Evolutionary conservation across 2,113 vertebrate species (phyloP), one percentile per base, ranked within the genome.

Genomic region (Porphyrio hochstetteri): DNA sequence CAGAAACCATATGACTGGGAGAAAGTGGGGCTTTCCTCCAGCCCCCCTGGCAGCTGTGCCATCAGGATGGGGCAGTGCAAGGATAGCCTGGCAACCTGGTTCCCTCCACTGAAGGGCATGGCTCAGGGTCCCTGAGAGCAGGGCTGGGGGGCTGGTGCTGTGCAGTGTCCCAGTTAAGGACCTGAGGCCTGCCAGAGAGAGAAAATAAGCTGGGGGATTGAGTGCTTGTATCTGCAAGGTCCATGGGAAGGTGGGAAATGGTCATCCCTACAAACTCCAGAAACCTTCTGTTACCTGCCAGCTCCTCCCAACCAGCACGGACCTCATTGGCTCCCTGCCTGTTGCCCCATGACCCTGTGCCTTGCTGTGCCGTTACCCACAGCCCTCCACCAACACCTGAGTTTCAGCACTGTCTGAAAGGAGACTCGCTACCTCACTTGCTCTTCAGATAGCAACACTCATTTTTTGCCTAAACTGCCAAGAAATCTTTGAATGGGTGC

Each of bases 191-290:
- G 24, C 14, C 16, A 40, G 13, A n/a, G 44, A 27, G 17, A 55
- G 1, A 42, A 61, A 63, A 71, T 19, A 44, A 55, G 3, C 18
- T 12, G 75, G 15, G 14, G 71, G 19, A 40, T 23, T 15, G 5
- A 28, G 46, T 0, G 0, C 25, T 2, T 10, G 36, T 1, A 3
- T 12, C 40, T n/a, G 16, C 0, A 4, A 68, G 21, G 29, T 68
- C 0, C 4, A 25, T 36, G 46, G 33, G 25, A 75, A 67, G 11
- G 27, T 11, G n/a, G 40, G 50, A 87, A 93, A 35, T 1, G 7
- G 46, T 4, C 7, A 59, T n/a, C 7, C 16, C 29, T 15, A 46
- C 13, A 31, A 75, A 70, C 46, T 55, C 56, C 78, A 63, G 74
- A 70, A 91, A 42, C 2, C 23, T 14, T 75, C 74, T 56, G 48